Base-by-base conservation (phyloP, 1,140 invertebrate species). In the Myzus persicae region DNA sequence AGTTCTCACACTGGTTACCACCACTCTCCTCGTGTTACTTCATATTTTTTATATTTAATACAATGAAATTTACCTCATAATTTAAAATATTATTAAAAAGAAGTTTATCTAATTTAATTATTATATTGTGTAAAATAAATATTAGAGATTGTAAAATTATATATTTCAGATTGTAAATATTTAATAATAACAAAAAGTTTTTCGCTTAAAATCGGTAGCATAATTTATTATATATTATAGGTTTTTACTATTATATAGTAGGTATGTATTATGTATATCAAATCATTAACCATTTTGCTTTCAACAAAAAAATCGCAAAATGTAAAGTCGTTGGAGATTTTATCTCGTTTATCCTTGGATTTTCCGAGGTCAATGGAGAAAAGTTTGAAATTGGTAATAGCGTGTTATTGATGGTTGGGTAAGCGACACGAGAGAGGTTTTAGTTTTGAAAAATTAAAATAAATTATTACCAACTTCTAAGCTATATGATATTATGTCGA, bases 361-460 rank as follows among this genome's bases (percentile, higher is more conserved):
- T 76, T 76, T 76, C 24, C n/a, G 8, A 76, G 59, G 14, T 76
- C 59, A 18, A 76, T 18, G 59, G 59, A 76, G 4, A 76, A 18
- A 76, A n/a, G 59, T n/a, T n/a, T 76, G 14, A 76, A 76, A 67
- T 67, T 67, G 3, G 59, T 76, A 76, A 36, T 18, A 67, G 31
- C n/a, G n/a, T 67, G 59, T 67, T 67, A 76, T n/a, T n/a, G 59
- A 67, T 67, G 59, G n/a, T 76, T n/a, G 59, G 59, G n/a, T 76
- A 76, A n/a, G n/a, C 31, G 26, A 67, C 14, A 76, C 1, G n/a
- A 76, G 59, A n/a, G 59, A 76, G 31, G 31, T 76, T 76, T 76
- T 76, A 76, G 6, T 11, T 76, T 76, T n/a, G 59, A n/a, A 76
- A 76, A 76, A 76, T 76, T 76, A 76, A 76, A 76, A 76, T n/a